A percentile compares a stretch with the other conserved stretches of the same genome.
phyloP scores from a whole-genome alignment of 2,888 invertebrate genomes.

The Ochropacha duplaris region DNA sequence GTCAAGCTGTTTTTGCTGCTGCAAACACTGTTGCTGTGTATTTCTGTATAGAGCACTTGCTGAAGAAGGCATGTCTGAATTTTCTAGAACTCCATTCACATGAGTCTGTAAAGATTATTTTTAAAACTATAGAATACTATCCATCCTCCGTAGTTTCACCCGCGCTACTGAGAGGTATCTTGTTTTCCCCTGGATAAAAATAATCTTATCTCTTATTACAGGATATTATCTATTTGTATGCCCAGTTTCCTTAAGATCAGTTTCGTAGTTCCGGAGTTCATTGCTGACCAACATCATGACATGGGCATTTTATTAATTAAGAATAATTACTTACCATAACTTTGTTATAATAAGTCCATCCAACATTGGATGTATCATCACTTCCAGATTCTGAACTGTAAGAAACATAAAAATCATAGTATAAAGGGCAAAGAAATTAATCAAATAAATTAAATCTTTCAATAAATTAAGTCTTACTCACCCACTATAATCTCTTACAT shows the following conservation, averaged over 20 bases:
- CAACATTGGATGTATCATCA: conserved; percentile 82
- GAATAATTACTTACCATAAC: conserved; percentile 87
- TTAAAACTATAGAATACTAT: conserved; percentile 6
- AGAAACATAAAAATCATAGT: conserved; percentile 19
- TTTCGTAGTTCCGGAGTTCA: no score
- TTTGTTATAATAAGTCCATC: conserved; percentile 88
- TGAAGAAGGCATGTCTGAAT: conserved; percentile 77
- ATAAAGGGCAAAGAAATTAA: neutral
- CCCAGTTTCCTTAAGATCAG: no score
- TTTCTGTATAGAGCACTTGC: conserved; percentile 70
- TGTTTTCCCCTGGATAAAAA: no score
- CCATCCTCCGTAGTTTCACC: no score
- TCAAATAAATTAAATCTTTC: neutral
- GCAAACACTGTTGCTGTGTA: conserved; percentile 64
- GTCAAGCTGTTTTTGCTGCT: conserved; percentile 77
- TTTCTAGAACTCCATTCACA: conserved; percentile 77
- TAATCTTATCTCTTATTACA: no score
- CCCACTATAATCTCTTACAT: conserved; percentile 77
- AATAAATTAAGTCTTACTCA: conserved; percentile 41
- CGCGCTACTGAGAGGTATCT: no score
- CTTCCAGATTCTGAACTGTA: conserved; percentile 79
- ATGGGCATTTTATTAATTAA: no score
- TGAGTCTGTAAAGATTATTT: conserved; percentile 57
- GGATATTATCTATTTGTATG: no score
- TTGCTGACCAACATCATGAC: no score